These are phyloP conservation scores for Tachina lurida DNA, from an alignment of 2,888 invertebrate species.

Conservation along the genomic window DNA sequence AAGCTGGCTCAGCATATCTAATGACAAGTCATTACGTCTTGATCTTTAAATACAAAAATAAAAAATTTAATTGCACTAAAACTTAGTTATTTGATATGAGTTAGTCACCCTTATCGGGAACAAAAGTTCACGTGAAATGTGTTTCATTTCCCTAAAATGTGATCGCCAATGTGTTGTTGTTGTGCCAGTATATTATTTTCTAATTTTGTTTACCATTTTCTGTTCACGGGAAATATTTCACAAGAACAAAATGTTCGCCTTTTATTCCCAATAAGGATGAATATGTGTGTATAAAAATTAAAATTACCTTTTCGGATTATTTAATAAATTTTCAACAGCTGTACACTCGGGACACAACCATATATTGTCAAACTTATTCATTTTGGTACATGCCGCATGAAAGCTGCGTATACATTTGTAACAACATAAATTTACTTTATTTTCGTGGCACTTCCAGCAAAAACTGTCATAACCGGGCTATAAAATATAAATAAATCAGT, in stretches of 20 bases:
- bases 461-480: constrained; percentile 87
- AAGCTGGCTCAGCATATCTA: constrained; percentile 89
- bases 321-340: constrained; percentile 84
- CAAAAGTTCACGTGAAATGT: too few relatives aligned
- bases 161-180: too few relatives aligned
- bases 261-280: too few relatives aligned
- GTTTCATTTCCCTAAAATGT: too few relatives aligned
- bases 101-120: background rate
- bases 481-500: constrained; percentile 65
- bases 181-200: too few relatives aligned
- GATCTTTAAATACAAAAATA: constrained; percentile 71
- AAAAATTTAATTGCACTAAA: constrained; percentile 2
- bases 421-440: constrained; percentile 86
- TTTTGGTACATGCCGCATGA: constrained; percentile 90
- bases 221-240: too few relatives aligned
- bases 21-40: constrained; percentile 78
- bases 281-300: background rate
- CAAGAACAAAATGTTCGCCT: too few relatives aligned
- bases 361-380: constrained; percentile 83
- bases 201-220: too few relatives aligned
- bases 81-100: background rate
- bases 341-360: constrained; percentile 96
- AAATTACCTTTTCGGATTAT: constrained; percentile 78
- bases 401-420: constrained; percentile 93
- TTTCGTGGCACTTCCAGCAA: constrained; percentile 96